These are phyloP conservation scores for Spinus olivaceus DNA, from an alignment of 2,797 vertebrate genomes.

Conservation along the genomic window DNA sequence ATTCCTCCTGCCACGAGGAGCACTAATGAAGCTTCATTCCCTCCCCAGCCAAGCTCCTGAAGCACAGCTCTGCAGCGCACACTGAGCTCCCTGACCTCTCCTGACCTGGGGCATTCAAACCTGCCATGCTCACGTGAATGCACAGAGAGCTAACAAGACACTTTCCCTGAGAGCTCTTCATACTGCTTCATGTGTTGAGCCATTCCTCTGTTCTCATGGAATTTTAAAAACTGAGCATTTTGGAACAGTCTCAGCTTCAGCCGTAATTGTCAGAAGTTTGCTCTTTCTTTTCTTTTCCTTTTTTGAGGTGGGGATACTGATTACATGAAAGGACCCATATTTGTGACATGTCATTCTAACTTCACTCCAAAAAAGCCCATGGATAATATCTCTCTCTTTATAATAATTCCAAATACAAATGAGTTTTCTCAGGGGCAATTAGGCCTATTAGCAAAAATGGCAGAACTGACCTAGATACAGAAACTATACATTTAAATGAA, in stretches of 20 bases:
- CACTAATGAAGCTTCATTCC: neutral
- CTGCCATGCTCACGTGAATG: neutral
- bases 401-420: constrained; percentile 14
- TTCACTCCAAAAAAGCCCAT: neutral
- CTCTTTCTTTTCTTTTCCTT: neutral
- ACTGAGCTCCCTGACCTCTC: neutral
- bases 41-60: neutral
- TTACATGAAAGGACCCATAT: rapidly evolving
- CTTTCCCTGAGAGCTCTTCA: neutral
- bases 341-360: neutral
- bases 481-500: neutral
- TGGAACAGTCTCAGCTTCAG: neutral
- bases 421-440: constrained; percentile 10
- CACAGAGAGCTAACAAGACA: neutral
- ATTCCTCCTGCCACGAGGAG: neutral
- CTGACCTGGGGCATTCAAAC: neutral
- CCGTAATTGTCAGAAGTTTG: neutral
- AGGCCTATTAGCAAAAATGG: constrained; percentile 8
- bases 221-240: neutral
- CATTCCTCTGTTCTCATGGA: neutral
- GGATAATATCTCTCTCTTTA: neutral
- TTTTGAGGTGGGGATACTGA: neutral
- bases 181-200: rapidly evolving
- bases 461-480: constrained; percentile 28
- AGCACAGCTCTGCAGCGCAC: neutral